phyloP scores from a whole-genome alignment of 2,113 vertebrate species.

The Toxotes chatareus region DNA sequence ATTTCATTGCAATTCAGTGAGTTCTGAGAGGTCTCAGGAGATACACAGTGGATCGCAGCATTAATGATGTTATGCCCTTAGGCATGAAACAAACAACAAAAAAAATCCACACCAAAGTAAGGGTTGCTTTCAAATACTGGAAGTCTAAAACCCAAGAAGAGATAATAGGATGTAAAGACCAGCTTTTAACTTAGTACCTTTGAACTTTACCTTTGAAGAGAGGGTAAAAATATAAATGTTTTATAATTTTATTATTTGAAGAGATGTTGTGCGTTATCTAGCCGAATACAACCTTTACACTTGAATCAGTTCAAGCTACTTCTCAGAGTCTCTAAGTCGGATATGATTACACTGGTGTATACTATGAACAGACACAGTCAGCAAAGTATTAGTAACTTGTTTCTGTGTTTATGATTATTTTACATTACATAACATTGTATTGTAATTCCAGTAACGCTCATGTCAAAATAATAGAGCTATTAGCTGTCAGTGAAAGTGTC shows the following conservation, averaged over 20 bases:
- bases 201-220: conserved; percentile 2
- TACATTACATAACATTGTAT: not conserved
- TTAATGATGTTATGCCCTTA: conserved; percentile 56
- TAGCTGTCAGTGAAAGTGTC: not conserved
- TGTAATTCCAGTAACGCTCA: not conserved
- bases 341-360: not conserved
- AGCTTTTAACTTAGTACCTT: conserved; percentile 9
- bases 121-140: conserved; percentile 39
- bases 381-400: not conserved
- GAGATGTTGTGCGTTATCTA: not conserved
- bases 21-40: conserved; percentile 27
- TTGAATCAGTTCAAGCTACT: not conserved
- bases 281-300: not conserved
- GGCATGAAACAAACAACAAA: conserved; percentile 26
- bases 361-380: not conserved
- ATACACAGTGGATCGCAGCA: conserved; percentile 36
- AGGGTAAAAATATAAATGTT: not conserved
- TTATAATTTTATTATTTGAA: not conserved
- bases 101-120: conserved; percentile 21
- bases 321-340: not conserved
- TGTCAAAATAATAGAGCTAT: not conserved
- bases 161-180: not conserved
- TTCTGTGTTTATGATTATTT: not conserved
- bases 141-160: conserved; percentile 21
- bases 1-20: conserved; percentile 52